Evolutionary conservation across 1,140 invertebrate genomes (phyloP), one percentile per base, ranked within the genome.

Genomic region (Hirudo medicinalis): DNA sequence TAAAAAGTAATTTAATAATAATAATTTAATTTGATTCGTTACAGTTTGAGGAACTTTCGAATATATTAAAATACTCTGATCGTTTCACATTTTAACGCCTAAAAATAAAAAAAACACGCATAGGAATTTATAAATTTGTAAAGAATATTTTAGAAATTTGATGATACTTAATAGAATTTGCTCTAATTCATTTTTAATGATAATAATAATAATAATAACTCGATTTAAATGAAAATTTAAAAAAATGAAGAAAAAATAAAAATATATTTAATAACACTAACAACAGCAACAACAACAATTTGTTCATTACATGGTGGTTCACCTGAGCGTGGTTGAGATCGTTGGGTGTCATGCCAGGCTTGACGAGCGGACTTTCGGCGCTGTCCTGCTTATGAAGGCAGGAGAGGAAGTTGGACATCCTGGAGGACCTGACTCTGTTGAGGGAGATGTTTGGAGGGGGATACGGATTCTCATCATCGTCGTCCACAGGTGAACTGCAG

Each of bases 291-390:
- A 8, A 4, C 0, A 22, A 19, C 27, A 6, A 36, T 36, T 36
- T 2, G 6, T 36, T 36, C 32, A 36, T 36, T 36, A 36, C 32
- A 6, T 36, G 32, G 32, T 36, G 2, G 2, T 66, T 57, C 74
- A 80, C 80, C 78, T 80, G 79, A 69, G 76, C 86, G 78, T 89
- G 88, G 67, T 88, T 88, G 73, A 90, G 80, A 79, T 88, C 88
- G 29, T 90, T 82, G 29, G 88, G 88, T 76, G 87, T 87, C 66
- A 88, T 88, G 74, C 88, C 85, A 53, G 32, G 32, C 76, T 85
- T 84, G 77, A 83, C 79, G 63, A 83, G 75, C 36, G 81, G 82
- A 72, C 81, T 80, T 73, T 83, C 81, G 75, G 82, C 79, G 73
- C 81, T 82, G 60, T 80, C 78, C 71, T 82, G 81, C 75, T 84